Conservation (phyloP, 1,140 invertebrate species). For the Leptinotarsa texana region DNA sequence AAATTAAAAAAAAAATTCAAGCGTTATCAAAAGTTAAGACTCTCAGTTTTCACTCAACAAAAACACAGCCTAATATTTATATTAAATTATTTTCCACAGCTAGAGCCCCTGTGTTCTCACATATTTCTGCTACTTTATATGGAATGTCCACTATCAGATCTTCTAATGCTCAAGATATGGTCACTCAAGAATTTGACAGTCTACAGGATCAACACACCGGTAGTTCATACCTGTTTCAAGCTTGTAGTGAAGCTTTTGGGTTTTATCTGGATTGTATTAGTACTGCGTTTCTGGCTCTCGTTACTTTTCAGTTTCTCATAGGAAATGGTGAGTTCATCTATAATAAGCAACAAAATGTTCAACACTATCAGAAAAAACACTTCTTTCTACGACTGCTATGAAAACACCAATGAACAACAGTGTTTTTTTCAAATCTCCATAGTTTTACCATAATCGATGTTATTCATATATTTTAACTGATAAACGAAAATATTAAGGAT, state of each 20-base stretch:
- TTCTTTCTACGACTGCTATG: too few relatives aligned
- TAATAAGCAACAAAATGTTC: too few relatives aligned
- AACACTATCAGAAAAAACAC: too few relatives aligned
- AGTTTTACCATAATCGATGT: too few relatives aligned
- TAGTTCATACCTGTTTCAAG: constrained; percentile 76
- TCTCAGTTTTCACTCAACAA: too few relatives aligned
- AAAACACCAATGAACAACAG: too few relatives aligned
- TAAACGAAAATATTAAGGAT: too few relatives aligned
- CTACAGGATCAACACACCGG: constrained; percentile 73
- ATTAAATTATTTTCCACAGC: constrained; percentile 39
- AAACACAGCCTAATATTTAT: constrained; percentile 7
- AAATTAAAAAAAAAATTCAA: too few relatives aligned
- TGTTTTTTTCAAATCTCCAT: too few relatives aligned
- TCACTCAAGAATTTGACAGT: constrained; percentile 70
- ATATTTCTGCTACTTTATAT: constrained; percentile 71
- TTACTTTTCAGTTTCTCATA: constrained; percentile 66
- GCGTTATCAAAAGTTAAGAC: too few relatives aligned
- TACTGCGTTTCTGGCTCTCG: constrained; percentile 68
- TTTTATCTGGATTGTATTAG: constrained; percentile 75
- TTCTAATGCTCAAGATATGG: constrained; percentile 62
- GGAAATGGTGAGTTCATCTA: constrained; percentile 43
- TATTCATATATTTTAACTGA: too few relatives aligned
- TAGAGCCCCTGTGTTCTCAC: constrained; percentile 76
- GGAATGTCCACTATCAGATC: constrained; percentile 78
- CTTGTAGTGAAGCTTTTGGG: constrained; percentile 79